phyloP scores from a whole-genome alignment of 2,888 invertebrate species.

The Elmis aenea region DNA sequence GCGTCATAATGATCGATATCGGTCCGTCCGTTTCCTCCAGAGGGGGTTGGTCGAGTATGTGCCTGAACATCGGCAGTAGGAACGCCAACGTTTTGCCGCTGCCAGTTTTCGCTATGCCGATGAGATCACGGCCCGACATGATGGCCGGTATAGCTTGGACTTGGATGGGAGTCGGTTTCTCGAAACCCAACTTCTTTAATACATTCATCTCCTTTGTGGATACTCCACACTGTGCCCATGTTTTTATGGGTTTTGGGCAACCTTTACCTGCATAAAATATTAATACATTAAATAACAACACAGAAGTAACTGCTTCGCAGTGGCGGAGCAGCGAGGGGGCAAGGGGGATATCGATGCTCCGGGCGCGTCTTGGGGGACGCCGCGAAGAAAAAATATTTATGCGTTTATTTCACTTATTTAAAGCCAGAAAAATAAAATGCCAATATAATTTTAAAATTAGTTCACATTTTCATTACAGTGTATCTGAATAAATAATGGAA shows the following conservation, averaged over 20 bases:
- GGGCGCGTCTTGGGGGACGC: too few species aligned
- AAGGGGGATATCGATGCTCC: too few species aligned
- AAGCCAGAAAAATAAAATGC: too few species aligned
- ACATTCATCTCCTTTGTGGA: conserved; percentile 92
- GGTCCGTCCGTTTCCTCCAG: conserved; percentile 98
- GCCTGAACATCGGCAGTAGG: conserved; percentile 94
- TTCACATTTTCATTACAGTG: too few species aligned
- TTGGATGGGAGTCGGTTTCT: conserved; percentile 98
- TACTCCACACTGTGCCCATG: conserved; percentile 98
- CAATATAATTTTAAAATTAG: too few species aligned
- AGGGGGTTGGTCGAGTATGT: conserved; percentile 89
- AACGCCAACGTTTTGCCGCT: conserved; percentile 98
- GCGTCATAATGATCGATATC: conserved; percentile 95
- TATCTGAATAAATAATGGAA: too few species aligned
- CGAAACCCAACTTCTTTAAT: conserved; percentile 83
- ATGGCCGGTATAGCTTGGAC: conserved; percentile 96
- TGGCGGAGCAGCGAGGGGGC: too few species aligned
- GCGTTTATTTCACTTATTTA: too few species aligned
- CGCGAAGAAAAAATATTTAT: too few species aligned
- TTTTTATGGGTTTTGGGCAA: conserved; percentile 91
- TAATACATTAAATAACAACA: too few species aligned
- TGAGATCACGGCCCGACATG: conserved; percentile 94
- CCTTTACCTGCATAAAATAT: conserved; percentile 57
- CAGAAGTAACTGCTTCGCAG: too few species aligned
- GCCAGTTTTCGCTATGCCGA: conserved; percentile 98